These are phyloP conservation scores for Himalopsyche tibetana DNA, from an alignment of 2,888 invertebrate genomes.

Conservation along the genomic window DNA sequence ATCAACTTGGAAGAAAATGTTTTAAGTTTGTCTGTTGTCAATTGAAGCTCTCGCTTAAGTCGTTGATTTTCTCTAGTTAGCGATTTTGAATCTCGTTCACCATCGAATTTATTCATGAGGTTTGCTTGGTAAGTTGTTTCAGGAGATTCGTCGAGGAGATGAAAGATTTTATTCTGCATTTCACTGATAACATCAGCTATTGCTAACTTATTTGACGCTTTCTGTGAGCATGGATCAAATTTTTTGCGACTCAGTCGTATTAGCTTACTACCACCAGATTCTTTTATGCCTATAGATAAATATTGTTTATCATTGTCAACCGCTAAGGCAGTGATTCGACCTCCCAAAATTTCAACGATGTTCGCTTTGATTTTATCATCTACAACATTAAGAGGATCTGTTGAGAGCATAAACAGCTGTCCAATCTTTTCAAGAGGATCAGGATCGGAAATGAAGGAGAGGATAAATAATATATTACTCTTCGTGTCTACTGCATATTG, in stretches of 20 bases:
- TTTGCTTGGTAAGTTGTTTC: background rate
- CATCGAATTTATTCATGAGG: background rate
- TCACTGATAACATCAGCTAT: background rate
- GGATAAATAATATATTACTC: background rate
- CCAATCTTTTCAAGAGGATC: background rate
- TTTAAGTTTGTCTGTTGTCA: background rate
- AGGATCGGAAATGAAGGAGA: background rate
- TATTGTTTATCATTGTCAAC: background rate
- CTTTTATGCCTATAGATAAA: background rate
- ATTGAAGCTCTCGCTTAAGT: background rate
- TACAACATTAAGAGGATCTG: background rate
- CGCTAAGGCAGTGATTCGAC: background rate
- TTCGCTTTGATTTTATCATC: background rate
- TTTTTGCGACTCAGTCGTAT: background rate
- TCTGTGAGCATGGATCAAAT: conserved; percentile 9
- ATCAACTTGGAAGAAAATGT: background rate
- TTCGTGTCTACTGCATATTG: background rate
- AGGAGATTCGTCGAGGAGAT: background rate
- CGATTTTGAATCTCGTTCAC: background rate
- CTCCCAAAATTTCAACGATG: background rate
- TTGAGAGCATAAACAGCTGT: background rate
- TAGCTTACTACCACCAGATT: background rate
- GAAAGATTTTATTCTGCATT: background rate
- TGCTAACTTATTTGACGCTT: background rate
- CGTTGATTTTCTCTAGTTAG: background rate